These are phyloP conservation scores for Pelobates fuscus DNA, from an alignment of 2,113 vertebrate genomes.

Conservation along the genomic window DNA sequence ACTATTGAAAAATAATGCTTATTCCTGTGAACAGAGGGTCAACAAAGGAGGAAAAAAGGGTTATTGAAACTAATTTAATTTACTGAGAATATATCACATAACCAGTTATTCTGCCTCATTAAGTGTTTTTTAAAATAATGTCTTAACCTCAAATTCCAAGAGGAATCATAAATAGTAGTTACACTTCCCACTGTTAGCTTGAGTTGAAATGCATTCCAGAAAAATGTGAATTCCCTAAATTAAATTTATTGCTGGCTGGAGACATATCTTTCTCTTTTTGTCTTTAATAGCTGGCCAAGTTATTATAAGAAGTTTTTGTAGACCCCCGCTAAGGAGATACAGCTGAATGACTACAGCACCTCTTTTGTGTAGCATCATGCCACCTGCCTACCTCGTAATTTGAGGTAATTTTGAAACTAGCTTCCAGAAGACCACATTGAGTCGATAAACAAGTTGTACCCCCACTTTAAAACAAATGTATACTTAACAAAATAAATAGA, in stretches of 20 bases:
- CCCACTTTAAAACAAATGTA: too few relatives aligned
- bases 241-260: slow-evolving; percentile 60
- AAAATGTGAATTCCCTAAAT: slow-evolving; percentile 56
- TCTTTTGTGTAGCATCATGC: too few relatives aligned
- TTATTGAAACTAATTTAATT: slow-evolving; percentile 59
- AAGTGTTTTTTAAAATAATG: slow-evolving; percentile 61
- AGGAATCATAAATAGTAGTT: slow-evolving; percentile 65
- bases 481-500: too few relatives aligned
- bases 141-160: slow-evolving; percentile 55
- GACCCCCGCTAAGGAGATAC: too few relatives aligned
- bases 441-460: too few relatives aligned
- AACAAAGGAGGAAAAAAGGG: background rate
- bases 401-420: too few relatives aligned
- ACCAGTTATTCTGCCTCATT: slow-evolving; percentile 68
- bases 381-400: too few relatives aligned
- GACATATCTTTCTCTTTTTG: slow-evolving; percentile 40
- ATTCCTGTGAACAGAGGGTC: slow-evolving; percentile 37
- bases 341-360: too few relatives aligned
- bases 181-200: slow-evolving; percentile 59
- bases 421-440: too few relatives aligned
- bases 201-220: slow-evolving; percentile 63
- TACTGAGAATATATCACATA: slow-evolving; percentile 67
- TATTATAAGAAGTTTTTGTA: too few relatives aligned
- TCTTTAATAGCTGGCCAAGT: slow-evolving; percentile 17
- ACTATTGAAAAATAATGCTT: slow-evolving; percentile 23